Evolutionary conservation across 2,797 vertebrate species (phyloP), one percentile per base, ranked within the genome.

Genomic region (Anisognathus igniventris): DNA sequence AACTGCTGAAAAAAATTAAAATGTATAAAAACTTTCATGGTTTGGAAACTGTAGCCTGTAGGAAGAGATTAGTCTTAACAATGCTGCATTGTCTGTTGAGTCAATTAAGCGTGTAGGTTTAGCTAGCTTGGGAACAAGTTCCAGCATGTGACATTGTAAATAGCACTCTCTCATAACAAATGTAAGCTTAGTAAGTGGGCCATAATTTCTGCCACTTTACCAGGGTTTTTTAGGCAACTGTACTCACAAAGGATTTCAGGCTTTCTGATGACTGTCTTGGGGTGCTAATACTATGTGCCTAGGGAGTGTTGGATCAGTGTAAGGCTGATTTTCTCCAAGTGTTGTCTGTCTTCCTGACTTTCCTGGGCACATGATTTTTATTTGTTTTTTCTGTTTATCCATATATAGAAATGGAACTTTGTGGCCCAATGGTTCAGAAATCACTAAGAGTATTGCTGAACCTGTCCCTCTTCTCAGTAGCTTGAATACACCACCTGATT

Each of bases 131-230:
- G 93, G 97, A 98, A 95, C 97, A 97, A 97, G 97, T 93, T 95
- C 92, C 96, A 96, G 97, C 97, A 97, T 98, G 98, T 98, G 98
- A 97, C 97, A 95, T 98, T 98, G 98, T 98, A 99, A 98, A 98
- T 98, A 98, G 98, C 97, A 90, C 95, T 96, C 97, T 96, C 97
- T 88, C 95, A 98, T 98, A 98, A 98, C 98, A 98, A 98, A 98
- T 95, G 94, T 95, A 96, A 96, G 96, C 97, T 98, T 98, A 98
- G 97, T 98, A 98, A 98, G 98, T 98, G 97, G 98, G 95, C 97
- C 96, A 96, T 98, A 98, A 98, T 98, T 98, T 94, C 97, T 96
- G 95, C 95, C 95, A 96, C 97, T 98, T 96, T 96, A 93, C 93
- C 87, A 76, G 76, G 6, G 35, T 58, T 74, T 93, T 94, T 89